Percentiles rank a stretch among this genome's conserved stretches.
Evolutionary conservation across 1,140 invertebrate species (phyloP).

Genomic region (Akabosia matsudoensis): DNA sequence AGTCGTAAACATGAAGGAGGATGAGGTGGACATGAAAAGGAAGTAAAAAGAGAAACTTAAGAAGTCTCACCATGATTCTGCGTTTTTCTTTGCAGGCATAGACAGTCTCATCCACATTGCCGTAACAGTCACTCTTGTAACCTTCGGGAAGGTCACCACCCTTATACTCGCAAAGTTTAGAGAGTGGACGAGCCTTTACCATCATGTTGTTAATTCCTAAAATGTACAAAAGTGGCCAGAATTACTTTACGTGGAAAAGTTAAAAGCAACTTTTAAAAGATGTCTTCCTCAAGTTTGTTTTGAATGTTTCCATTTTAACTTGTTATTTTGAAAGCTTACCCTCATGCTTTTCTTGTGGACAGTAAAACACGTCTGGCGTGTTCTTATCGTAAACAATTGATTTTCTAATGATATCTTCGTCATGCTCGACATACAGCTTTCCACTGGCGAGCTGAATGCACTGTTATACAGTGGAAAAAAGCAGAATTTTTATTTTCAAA

Average conservation of each 20-base stretch:
- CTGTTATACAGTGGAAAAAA: background rate
- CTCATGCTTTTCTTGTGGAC: constrained; percentile 70
- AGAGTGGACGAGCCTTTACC: constrained; percentile 63
- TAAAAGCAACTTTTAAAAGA: background rate
- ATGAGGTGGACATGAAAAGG: background rate
- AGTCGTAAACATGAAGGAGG: background rate
- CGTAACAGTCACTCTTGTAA: constrained; percentile 76
- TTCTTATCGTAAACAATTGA: constrained; percentile 79
- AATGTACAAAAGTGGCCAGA: background rate
- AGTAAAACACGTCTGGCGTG: constrained; percentile 78
- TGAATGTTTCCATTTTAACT: no score
- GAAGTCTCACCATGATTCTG: constrained; percentile 79
- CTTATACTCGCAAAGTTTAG: constrained; percentile 72
- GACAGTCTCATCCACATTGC: constrained; percentile 74
- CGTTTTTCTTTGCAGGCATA: constrained; percentile 80
- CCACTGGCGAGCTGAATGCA: background rate
- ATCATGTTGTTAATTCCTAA: constrained; percentile 52
- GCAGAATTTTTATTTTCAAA: no score
- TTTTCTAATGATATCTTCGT: constrained; percentile 73
- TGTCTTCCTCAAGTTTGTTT: no score
- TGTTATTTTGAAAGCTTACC: no score
- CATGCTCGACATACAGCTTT: constrained; percentile 5
- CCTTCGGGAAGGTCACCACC: constrained; percentile 64
- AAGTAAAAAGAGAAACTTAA: constrained; percentile 48
- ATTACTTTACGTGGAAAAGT: background rate